These are phyloP conservation scores for Cheirogaleus medius DNA, from an alignment of 2,113 vertebrate species.

Conservation along the genomic window DNA sequence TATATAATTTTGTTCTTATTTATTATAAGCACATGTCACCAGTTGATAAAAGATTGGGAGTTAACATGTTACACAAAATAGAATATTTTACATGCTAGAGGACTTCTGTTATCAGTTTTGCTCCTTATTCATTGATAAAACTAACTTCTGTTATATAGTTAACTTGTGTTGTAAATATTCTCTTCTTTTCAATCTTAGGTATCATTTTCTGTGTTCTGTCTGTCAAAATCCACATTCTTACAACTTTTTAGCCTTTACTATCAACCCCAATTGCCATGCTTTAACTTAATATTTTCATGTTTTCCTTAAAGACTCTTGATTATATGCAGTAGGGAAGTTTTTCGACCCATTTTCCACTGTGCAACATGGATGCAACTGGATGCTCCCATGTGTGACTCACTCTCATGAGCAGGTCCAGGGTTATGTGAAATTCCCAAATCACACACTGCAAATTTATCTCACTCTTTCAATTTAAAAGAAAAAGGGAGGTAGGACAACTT, in stretches of 20 bases:
- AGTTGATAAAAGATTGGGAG: not conserved
- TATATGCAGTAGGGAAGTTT: not conserved
- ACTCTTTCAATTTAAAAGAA: not conserved
- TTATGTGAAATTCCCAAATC: not conserved
- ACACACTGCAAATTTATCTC: not conserved
- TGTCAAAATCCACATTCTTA: not conserved
- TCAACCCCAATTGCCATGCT: not conserved
- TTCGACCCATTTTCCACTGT: not conserved
- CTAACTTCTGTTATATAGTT: not conserved
- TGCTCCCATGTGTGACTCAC: fast-evolving
- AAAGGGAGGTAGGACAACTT: not conserved
- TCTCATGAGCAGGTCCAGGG: not conserved
- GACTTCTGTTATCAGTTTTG: not conserved
- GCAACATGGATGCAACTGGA: not conserved
- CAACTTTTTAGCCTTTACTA: not conserved
- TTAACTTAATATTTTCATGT: not conserved
- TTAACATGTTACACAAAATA: not conserved
- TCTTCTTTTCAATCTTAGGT: not conserved
- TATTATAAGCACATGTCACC: not conserved
- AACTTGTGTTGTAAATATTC: not conserved
- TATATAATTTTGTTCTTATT: not conserved
- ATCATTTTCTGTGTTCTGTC: not conserved
- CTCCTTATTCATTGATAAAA: not conserved
- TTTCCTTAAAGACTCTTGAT: not conserved
- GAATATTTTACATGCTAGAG: not conserved